Conservation (phyloP, 1,140 invertebrate species). For the Diabrotica undecimpunctata region DNA sequence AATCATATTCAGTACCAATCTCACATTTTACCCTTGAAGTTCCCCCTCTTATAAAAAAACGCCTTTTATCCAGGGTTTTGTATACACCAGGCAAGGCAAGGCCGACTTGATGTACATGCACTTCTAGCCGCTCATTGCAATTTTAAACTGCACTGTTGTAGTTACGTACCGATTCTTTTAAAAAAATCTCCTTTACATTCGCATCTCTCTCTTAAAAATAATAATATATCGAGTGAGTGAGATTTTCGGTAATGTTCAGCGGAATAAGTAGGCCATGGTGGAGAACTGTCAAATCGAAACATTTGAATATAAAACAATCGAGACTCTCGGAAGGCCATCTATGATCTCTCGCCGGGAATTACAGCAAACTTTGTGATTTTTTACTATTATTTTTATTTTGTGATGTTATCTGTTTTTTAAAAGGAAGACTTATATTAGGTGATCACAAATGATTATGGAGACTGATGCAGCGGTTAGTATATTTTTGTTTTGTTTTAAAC, state of each 20-base stretch:
- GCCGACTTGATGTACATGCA: constrained; percentile 32
- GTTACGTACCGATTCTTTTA: constrained; percentile 15
- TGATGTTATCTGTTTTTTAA: constrained; percentile 4
- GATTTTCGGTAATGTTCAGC: constrained; percentile 12
- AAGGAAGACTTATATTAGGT: not conserved
- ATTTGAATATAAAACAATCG: constrained; percentile 17
- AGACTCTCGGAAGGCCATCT: constrained; percentile 16
- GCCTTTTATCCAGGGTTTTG: constrained; percentile 38
- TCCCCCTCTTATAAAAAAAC: constrained; percentile 38
- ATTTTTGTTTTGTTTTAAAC: not conserved
- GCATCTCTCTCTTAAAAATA: not conserved
- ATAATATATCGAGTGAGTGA: constrained; percentile 1
- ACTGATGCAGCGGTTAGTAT: constrained; percentile 19
- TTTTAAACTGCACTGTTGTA: constrained; percentile 25
- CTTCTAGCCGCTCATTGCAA: constrained; percentile 24
- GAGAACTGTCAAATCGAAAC: constrained; percentile 20
- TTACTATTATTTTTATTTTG: not conserved
- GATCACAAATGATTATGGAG: constrained; percentile 17
- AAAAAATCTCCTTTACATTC: constrained; percentile 2
- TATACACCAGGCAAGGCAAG: constrained; percentile 27
- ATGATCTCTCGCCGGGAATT: constrained; percentile 5
- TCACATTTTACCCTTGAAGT: constrained; percentile 37
- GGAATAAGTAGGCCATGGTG: constrained; percentile 14
- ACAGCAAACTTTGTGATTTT: constrained; percentile 4
- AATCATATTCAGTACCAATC: constrained; percentile 23